phyloP scores from a whole-genome alignment of 1,140 invertebrate species.

The Leptopilina boulardi region DNA sequence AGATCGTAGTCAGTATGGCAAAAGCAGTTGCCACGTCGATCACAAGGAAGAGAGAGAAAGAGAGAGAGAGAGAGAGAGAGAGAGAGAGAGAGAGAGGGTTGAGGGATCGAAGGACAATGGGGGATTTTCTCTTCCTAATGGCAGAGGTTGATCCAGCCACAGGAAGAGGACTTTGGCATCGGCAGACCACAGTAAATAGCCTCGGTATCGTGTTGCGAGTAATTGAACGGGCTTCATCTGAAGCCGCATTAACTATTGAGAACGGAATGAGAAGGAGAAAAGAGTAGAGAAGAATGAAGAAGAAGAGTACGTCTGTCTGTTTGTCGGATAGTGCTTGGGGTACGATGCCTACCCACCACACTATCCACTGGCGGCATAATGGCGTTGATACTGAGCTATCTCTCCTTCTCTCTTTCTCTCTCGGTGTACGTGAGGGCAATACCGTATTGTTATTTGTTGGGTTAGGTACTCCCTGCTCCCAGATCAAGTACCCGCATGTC shows the following conservation, averaged over 20 bases:
- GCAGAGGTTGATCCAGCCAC: slow-evolving; percentile 39
- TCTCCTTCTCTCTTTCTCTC: too few species aligned
- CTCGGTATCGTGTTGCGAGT: slow-evolving; percentile 71
- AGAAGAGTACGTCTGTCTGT: slow-evolving; percentile 53
- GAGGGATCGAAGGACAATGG: slow-evolving; percentile 51
- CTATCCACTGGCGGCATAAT: slow-evolving; percentile 60
- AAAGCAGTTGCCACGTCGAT: slow-evolving; percentile 7
- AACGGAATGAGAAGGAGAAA: slow-evolving; percentile 50
- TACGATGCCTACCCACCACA: slow-evolving; percentile 43
- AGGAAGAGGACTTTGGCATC: slow-evolving; percentile 56
- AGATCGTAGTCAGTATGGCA: slow-evolving; percentile 24
- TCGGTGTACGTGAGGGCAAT: slow-evolving; percentile 67
- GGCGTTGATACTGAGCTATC: slow-evolving; percentile 57
- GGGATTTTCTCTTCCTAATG: slow-evolving; percentile 47
- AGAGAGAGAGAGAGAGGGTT: too few species aligned
- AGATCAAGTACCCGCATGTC: slow-evolving; percentile 65
- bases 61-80: too few species aligned
- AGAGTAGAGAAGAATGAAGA: slow-evolving; percentile 34
- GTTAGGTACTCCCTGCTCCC: slow-evolving; percentile 63
- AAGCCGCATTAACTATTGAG: slow-evolving; percentile 68
- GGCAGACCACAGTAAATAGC: slow-evolving; percentile 71
- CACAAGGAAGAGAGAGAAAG: too few species aligned
- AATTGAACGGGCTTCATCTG: slow-evolving; percentile 70
- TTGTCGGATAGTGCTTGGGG: slow-evolving; percentile 47
- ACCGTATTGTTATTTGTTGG: slow-evolving; percentile 70